phyloP scores from a whole-genome alignment of 2,888 invertebrate species.

The Campoplex nolae region DNA sequence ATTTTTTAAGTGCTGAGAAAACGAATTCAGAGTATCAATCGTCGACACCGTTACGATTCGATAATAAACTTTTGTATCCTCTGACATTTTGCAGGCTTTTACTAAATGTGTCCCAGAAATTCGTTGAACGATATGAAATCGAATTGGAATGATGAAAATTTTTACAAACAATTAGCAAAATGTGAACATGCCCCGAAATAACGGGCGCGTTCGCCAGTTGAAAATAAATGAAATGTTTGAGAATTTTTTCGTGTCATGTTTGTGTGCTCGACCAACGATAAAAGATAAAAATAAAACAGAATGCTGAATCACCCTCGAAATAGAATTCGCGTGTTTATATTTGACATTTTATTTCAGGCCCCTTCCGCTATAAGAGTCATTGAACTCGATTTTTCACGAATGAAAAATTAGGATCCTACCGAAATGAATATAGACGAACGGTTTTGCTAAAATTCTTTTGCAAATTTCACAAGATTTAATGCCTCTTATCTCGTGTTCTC shows the following conservation, averaged over 20 bases:
- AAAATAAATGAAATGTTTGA: not conserved
- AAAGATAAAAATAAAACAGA: not conserved
- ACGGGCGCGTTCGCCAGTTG: not conserved
- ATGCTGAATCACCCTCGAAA: slow-evolving; percentile 8
- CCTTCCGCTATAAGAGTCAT: not conserved
- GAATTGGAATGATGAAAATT: not conserved
- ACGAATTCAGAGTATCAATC: not conserved
- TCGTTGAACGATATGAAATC: not conserved
- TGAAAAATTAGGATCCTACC: not conserved
- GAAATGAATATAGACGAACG: not conserved
- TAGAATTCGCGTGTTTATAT: not conserved
- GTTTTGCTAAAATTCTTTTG: not conserved
- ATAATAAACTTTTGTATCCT: not conserved
- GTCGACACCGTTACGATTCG: not conserved
- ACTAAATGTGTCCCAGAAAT: not conserved
- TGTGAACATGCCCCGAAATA: not conserved
- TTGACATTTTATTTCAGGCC: slow-evolving; percentile 3
- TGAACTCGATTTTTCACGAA: not conserved
- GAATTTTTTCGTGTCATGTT: not conserved
- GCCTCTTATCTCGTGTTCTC: not conserved
- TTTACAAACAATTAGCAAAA: not conserved
- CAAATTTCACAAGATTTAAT: not conserved
- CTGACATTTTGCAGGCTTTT: not conserved
- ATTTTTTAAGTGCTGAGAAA: not conserved
- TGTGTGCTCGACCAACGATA: not conserved